Percentiles rank a stretch among this genome's conserved stretches.
phyloP scores from a whole-genome alignment of 2,113 vertebrate species.

The Muscicapa adusta region DNA sequence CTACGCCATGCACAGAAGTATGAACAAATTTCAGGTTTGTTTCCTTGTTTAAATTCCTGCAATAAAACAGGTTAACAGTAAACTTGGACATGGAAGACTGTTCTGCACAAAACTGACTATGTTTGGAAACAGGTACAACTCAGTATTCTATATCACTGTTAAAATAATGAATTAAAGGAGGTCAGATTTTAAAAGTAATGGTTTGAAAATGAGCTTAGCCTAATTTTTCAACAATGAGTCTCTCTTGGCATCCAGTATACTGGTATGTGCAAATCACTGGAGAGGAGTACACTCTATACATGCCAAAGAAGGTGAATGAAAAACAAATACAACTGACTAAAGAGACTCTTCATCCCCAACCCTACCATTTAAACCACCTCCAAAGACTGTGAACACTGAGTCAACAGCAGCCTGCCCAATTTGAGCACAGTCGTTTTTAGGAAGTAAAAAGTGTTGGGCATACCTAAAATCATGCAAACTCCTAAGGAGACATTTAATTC shows the following conservation, averaged over 20 bases:
- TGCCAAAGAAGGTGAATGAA: background rate
- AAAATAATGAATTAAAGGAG: background rate
- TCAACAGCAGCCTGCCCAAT: background rate
- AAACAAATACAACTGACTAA: background rate
- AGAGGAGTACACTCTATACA: background rate
- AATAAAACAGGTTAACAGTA: background rate
- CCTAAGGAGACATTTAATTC: background rate
- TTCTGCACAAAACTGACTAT: background rate
- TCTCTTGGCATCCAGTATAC: background rate
- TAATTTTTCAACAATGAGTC: background rate
- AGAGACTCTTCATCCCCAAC: background rate
- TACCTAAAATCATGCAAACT: background rate
- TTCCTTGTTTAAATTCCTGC: constrained; percentile 85
- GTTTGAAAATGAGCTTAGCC: background rate
- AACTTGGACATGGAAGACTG: background rate
- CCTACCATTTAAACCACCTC: background rate
- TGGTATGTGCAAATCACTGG: background rate
- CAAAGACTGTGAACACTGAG: background rate
- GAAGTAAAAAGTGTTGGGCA: background rate
- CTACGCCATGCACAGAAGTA: constrained; percentile 94
- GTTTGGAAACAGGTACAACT: background rate
- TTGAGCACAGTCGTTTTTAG: background rate
- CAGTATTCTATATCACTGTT: background rate
- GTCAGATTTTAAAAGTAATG: background rate
- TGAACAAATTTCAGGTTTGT: constrained; percentile 90